These are phyloP conservation scores for Acromyrmex charruanus DNA, from an alignment of 1,140 invertebrate species.

Conservation along the genomic window DNA sequence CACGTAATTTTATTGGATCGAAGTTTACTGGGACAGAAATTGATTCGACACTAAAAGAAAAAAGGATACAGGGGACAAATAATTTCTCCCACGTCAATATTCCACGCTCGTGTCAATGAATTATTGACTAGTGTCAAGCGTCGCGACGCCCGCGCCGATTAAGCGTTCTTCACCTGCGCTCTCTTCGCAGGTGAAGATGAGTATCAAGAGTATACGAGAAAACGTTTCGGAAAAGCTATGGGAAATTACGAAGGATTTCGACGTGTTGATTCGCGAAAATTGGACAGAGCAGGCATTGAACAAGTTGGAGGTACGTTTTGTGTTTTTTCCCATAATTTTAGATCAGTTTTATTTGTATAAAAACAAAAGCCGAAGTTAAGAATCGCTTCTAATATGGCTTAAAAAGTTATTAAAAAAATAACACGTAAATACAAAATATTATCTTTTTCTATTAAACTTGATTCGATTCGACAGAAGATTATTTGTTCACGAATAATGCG, in stretches of 20 bases:
- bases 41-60: not conserved
- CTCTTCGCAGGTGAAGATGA: slow-evolving; percentile 91
- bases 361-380: not conserved
- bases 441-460: slow-evolving; percentile 28
- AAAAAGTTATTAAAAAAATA: not conserved
- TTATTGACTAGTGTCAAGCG: slow-evolving; percentile 22
- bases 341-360: not conserved
- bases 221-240: slow-evolving; percentile 94
- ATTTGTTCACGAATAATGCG: slow-evolving; percentile 1
- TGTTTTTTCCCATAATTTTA: not conserved
- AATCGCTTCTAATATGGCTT: not conserved
- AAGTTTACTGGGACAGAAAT: slow-evolving; percentile 16
- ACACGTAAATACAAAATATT: slow-evolving; percentile 15
- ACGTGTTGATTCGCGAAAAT: slow-evolving; percentile 90
- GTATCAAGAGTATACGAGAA: slow-evolving; percentile 90
- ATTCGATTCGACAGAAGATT: not conserved
- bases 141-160: not conserved
- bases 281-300: slow-evolving; percentile 90
- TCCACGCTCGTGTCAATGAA: slow-evolving; percentile 36
- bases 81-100: slow-evolving; percentile 34
- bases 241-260: slow-evolving; percentile 90
- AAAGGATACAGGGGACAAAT: slow-evolving; percentile 31
- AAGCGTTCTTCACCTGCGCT: not conserved
- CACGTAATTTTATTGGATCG: not conserved
- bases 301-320: slow-evolving; percentile 87